Conservation (phyloP, 2,113 vertebrate genomes). For the Otolemur garnettii region DNA sequence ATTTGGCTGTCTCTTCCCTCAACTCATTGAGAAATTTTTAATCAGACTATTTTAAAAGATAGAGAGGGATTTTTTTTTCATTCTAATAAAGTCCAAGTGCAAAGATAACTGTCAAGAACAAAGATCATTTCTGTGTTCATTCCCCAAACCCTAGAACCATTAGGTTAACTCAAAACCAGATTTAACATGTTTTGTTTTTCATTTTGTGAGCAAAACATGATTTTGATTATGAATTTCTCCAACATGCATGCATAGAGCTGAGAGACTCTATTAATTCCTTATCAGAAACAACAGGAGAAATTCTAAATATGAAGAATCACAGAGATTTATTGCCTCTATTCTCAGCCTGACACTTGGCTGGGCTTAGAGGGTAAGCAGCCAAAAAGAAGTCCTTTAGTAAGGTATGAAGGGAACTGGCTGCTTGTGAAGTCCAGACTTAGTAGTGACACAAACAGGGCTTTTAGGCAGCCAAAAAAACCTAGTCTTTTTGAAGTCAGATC, state of each 20-base stretch:
- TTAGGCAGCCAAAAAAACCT: constrained; percentile 71
- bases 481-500: constrained; percentile 81
- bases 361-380: background rate
- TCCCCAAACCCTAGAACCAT: constrained; percentile 58
- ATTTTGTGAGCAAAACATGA: constrained; percentile 74
- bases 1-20: background rate
- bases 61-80: constrained; percentile 57
- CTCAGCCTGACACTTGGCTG: constrained; percentile 76
- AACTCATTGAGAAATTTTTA: background rate
- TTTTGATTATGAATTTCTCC: constrained; percentile 67
- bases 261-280: constrained; percentile 74
- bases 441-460: constrained; percentile 72
- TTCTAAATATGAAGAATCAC: constrained; percentile 77
- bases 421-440: constrained; percentile 72
- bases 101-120: background rate
- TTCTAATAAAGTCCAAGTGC: constrained; percentile 54
- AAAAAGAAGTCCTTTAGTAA: constrained; percentile 74
- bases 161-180: constrained; percentile 68
- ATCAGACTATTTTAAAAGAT: constrained; percentile 56
- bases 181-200: constrained; percentile 63
- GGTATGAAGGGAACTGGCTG: constrained; percentile 71
- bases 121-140: constrained; percentile 38
- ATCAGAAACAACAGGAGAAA: constrained; percentile 80
- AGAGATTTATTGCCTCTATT: constrained; percentile 79
- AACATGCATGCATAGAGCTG: constrained; percentile 35